Conservation (phyloP, 2,888 invertebrate genomes). For the Leptopilina drosophilae region DNA sequence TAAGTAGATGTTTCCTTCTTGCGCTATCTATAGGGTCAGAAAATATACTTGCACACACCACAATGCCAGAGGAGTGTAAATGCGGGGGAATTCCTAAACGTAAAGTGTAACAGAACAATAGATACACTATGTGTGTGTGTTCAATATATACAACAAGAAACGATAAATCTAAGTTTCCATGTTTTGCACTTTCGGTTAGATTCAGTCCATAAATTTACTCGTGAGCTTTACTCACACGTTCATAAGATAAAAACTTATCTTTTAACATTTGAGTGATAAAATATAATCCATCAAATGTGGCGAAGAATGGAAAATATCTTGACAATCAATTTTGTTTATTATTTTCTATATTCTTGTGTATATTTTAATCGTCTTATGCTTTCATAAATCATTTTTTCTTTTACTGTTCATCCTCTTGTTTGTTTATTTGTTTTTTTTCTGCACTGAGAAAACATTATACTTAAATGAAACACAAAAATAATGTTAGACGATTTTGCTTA, state of each 20-base stretch:
- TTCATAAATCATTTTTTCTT: not conserved
- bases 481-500: too few relatives aligned
- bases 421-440: not conserved
- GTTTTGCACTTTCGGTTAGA: slow-evolving; percentile 72
- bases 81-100: slow-evolving; percentile 15
- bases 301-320: not conserved
- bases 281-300: slow-evolving; percentile 14
- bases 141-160: slow-evolving; percentile 53
- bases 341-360: not conserved
- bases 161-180: slow-evolving; percentile 71
- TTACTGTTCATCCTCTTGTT: not conserved
- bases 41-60: slow-evolving; percentile 15
- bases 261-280: slow-evolving; percentile 20
- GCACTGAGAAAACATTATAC: too few relatives aligned
- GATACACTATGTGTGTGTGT: not conserved
- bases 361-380: too few relatives aligned
- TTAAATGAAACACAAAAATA: too few relatives aligned
- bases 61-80: slow-evolving; percentile 13
- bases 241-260: slow-evolving; percentile 35
- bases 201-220: slow-evolving; percentile 69
- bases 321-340: slow-evolving; percentile 8
- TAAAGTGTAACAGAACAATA: slow-evolving; percentile 26
- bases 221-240: slow-evolving; percentile 15
- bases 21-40: slow-evolving; percentile 20
- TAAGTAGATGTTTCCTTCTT: slow-evolving; percentile 32